These are phyloP conservation scores for Acronicta aceris DNA, from an alignment of 2,888 invertebrate genomes.

Conservation along the genomic window DNA sequence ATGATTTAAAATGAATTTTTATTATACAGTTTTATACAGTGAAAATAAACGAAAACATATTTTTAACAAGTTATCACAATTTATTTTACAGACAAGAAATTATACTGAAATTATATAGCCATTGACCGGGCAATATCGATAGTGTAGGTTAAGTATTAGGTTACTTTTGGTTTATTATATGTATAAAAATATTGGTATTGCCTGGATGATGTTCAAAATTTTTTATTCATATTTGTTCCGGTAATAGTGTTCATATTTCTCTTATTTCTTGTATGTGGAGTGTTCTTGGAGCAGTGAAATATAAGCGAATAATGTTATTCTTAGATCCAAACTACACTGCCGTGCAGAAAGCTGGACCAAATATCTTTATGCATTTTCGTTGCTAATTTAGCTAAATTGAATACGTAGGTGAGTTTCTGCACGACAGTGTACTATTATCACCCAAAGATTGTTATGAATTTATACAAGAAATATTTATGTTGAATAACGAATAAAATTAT, in stretches of 20 bases:
- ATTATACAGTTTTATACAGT: conserved; percentile 49
- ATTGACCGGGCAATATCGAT: conserved; percentile 32
- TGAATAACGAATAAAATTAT: conserved; percentile 88
- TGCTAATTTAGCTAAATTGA: conserved; percentile 37
- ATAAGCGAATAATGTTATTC: conserved; percentile 76
- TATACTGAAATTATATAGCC: conserved; percentile 5
- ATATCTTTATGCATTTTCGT: conserved; percentile 39
- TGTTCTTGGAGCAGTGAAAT: conserved; percentile 56
- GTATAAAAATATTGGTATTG: conserved; percentile 32
- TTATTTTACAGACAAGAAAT: conserved; percentile 26
- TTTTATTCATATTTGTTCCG: conserved; percentile 29
- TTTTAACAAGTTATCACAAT: conserved; percentile 38
- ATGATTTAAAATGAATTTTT: conserved; percentile 42
- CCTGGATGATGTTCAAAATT: conserved; percentile 18
- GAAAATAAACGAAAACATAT: conserved; percentile 41
- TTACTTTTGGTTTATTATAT: conserved; percentile 40
- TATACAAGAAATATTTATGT: conserved; percentile 89
- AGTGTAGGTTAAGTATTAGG: conserved; percentile 40
- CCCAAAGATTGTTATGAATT: conserved; percentile 90
- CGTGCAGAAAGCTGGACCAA: conserved; percentile 56
- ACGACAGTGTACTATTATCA: conserved; percentile 78
- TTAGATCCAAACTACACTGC: conserved; percentile 76
- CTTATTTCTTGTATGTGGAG: conserved; percentile 60
- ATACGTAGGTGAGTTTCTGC: conserved; percentile 54
- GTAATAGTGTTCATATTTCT: conserved; percentile 56